Conservation (phyloP, 2,888 invertebrate genomes). For the Phengaris alcon region DNA sequence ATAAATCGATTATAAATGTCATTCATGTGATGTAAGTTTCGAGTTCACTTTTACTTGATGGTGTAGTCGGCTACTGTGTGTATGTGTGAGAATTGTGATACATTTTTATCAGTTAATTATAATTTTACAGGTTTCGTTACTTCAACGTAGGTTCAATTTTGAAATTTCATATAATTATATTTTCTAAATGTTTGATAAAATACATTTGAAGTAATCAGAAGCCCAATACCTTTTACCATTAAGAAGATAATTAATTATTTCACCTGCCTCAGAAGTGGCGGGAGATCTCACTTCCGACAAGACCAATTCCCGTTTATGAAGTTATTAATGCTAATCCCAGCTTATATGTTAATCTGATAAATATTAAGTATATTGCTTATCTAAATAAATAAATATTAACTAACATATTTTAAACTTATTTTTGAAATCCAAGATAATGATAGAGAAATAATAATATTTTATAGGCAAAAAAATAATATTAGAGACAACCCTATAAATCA, state of each 20-base stretch:
- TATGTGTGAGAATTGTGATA: neutral
- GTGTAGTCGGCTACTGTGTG: neutral
- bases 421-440: neutral
- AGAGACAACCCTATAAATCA: neutral
- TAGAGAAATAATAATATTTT: neutral
- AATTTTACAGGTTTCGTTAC: too few relatives aligned
- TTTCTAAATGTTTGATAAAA: too few relatives aligned
- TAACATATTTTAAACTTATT: neutral
- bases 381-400: neutral
- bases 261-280: neutral
- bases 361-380: neutral
- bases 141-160: too few relatives aligned
- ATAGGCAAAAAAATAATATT: neutral
- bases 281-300: constrained; percentile 3
- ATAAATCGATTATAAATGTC: constrained; percentile 57
- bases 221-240: neutral
- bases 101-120: neutral
- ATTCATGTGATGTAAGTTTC: constrained; percentile 41
- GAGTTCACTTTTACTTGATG: neutral
- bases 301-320: neutral
- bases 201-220: too few relatives aligned
- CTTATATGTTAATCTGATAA: constrained; percentile 1
- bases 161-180: neutral
- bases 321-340: neutral
- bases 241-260: neutral